Conservation (phyloP, 2,888 invertebrate species). For the Nowickia ferox region DNA sequence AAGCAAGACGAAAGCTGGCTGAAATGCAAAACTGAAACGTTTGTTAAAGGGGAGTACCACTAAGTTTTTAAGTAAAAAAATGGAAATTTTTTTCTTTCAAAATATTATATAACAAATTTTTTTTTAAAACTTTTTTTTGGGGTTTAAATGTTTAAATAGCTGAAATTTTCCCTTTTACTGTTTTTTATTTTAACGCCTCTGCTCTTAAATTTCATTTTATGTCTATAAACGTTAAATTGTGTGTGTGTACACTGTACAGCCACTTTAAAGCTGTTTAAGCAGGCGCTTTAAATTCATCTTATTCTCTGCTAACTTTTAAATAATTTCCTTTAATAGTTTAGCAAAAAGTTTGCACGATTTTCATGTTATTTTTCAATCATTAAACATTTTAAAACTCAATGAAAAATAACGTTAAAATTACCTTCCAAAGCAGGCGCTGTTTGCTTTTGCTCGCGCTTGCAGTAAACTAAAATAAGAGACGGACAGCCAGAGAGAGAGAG, state of each 20-base stretch:
- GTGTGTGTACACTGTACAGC: not conserved
- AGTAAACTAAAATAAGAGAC: constrained; percentile 12
- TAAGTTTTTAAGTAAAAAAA: not conserved
- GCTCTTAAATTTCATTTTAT: not conserved
- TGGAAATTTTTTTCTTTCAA: not conserved
- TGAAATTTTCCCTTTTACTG: not conserved
- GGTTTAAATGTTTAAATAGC: not conserved
- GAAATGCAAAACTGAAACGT: not conserved
- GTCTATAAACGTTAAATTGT: not conserved
- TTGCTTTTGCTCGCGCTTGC: constrained; percentile 22
- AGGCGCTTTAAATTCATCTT: constrained; percentile 64
- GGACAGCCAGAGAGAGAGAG: constrained; percentile 59
- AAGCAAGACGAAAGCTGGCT: constrained; percentile 25
- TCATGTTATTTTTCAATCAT: constrained; percentile 80
- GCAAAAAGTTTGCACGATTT: constrained; percentile 78
- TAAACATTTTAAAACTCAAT: constrained; percentile 67
- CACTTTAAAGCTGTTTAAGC: constrained; percentile 55
- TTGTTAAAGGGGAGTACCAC: not conserved
- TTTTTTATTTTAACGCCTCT: constrained; percentile 29
- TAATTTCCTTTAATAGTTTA: constrained; percentile 71
- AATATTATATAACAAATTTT: not conserved
- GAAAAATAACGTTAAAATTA: constrained; percentile 57
- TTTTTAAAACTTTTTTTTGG: not conserved
- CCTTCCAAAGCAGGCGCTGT: constrained; percentile 26
- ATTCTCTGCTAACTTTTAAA: constrained; percentile 62